phyloP scores from a whole-genome alignment of 2,113 vertebrate species.

The Platichthys flesus region DNA sequence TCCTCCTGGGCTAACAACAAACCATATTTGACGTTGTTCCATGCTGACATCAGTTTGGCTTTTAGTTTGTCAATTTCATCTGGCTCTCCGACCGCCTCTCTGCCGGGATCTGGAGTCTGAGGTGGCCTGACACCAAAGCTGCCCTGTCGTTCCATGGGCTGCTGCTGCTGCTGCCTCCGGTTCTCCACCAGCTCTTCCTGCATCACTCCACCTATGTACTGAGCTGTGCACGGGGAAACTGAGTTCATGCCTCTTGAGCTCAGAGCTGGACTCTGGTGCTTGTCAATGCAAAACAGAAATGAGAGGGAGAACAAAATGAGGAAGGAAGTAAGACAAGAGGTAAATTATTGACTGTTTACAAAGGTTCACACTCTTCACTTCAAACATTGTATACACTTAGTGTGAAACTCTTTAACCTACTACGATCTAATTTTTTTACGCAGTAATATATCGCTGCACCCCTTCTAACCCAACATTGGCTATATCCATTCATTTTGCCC shows the following conservation, averaged over 20 bases:
- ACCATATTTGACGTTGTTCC: constrained; percentile 97
- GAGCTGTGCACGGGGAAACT: constrained; percentile 86
- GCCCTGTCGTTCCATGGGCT: constrained; percentile 67
- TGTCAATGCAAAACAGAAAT: constrained; percentile 68
- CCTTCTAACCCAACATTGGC: too few relatives aligned
- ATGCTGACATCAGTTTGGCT: constrained; percentile 88
- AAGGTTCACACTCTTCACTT: neutral
- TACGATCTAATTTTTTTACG: too few relatives aligned
- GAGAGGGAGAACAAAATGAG: constrained; percentile 5
- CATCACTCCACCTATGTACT: constrained; percentile 84
- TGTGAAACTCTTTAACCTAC: neutral
- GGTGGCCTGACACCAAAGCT: constrained; percentile 57
- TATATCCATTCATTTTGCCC: too few relatives aligned
- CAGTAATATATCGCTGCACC: too few relatives aligned
- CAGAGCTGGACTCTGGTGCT: constrained; percentile 37
- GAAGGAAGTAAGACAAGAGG: neutral
- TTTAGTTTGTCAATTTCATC: constrained; percentile 93
- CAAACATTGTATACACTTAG: neutral
- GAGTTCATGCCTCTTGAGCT: constrained; percentile 85
- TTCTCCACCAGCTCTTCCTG: constrained; percentile 77
- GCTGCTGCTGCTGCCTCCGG: constrained; percentile 52
- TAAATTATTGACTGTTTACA: constrained; percentile 25
- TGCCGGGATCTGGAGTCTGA: constrained; percentile 47
- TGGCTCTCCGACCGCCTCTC: constrained; percentile 75
- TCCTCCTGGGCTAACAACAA: constrained; percentile 6